Evolutionary conservation across 2,888 invertebrate genomes (phyloP).

Genomic region (Chloroclystis v-ata): DNA sequence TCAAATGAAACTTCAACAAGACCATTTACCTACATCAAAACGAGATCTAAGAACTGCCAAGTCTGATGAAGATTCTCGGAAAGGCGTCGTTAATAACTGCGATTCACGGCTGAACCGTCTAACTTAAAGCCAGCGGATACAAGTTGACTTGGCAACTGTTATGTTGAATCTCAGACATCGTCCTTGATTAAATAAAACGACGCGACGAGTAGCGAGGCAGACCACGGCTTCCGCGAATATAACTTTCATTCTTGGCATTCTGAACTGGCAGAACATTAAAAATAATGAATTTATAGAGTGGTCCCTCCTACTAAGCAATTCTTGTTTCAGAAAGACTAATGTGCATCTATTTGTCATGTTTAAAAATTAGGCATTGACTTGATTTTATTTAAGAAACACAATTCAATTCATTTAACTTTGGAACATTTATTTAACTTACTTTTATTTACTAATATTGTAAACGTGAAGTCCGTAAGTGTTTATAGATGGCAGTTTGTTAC

Average conservation of each 20-base stretch:
- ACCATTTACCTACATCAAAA: constrained; percentile 41
- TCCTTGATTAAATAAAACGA: constrained; percentile 28
- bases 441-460: too few relatives aligned
- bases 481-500: too few relatives aligned
- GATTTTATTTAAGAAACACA: too few relatives aligned
- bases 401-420: too few relatives aligned
- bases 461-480: too few relatives aligned
- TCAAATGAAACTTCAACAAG: constrained; percentile 33
- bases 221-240: constrained; percentile 29
- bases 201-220: constrained; percentile 9
- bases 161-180: constrained; percentile 19
- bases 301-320: constrained; percentile 24
- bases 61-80: constrained; percentile 31
- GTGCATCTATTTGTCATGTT: constrained; percentile 22
- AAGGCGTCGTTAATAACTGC: constrained; percentile 29
- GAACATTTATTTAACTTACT: too few relatives aligned
- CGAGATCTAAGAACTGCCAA: constrained; percentile 40
- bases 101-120: constrained; percentile 29
- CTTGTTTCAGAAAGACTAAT: constrained; percentile 25
- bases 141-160: constrained; percentile 5
- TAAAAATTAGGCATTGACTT: constrained; percentile 2
- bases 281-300: constrained; percentile 24
- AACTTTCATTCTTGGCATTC: constrained; percentile 32
- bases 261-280: constrained; percentile 21
- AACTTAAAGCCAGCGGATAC: constrained; percentile 13